A percentile compares a stretch with the other conserved stretches of the same genome.
phyloP scores from a whole-genome alignment of 1,140 invertebrate species.

The Sesamia nonagrioides region DNA sequence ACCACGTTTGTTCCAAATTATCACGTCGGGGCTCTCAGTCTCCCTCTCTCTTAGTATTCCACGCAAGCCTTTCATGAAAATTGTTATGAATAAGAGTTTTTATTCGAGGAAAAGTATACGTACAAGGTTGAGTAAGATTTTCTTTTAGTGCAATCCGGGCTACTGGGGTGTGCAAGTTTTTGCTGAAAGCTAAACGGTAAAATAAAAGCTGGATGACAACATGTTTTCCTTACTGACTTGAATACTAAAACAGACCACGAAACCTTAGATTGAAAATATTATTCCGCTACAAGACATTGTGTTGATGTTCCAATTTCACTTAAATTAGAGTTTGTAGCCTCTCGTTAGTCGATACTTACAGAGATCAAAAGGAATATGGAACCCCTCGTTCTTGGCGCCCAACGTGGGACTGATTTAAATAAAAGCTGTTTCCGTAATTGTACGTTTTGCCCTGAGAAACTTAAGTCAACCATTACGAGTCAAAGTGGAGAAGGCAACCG shows the following conservation, averaged over 20 bases:
- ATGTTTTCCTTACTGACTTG: conserved; percentile 29
- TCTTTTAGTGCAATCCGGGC: conserved; percentile 40
- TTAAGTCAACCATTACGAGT: conserved; percentile 59
- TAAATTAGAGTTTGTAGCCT: background rate
- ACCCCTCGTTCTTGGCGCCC: conserved; percentile 45
- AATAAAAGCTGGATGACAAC: conserved; percentile 32
- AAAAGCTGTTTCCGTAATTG: conserved; percentile 40
- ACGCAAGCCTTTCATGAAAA: conserved; percentile 40
- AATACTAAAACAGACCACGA: conserved; percentile 5
- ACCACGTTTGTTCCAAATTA: conserved; percentile 49
- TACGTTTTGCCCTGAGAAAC: conserved; percentile 19
- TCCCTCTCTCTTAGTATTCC: conserved; percentile 15
- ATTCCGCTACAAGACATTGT: background rate
- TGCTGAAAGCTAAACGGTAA: conserved; percentile 14
- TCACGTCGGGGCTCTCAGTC: conserved; percentile 20
- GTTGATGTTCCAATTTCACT: background rate
- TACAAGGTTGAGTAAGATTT: conserved; percentile 34
- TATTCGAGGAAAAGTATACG: conserved; percentile 33
- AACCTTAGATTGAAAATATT: background rate
- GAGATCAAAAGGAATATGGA: background rate
- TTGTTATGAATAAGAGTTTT: conserved; percentile 46
- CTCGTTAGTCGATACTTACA: background rate
- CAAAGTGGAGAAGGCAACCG: conserved; percentile 51
- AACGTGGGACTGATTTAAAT: conserved; percentile 45
- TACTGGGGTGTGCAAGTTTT: conserved; percentile 2